phyloP scores from a whole-genome alignment of 2,113 vertebrate genomes.

The Gadus chalcogrammus region DNA sequence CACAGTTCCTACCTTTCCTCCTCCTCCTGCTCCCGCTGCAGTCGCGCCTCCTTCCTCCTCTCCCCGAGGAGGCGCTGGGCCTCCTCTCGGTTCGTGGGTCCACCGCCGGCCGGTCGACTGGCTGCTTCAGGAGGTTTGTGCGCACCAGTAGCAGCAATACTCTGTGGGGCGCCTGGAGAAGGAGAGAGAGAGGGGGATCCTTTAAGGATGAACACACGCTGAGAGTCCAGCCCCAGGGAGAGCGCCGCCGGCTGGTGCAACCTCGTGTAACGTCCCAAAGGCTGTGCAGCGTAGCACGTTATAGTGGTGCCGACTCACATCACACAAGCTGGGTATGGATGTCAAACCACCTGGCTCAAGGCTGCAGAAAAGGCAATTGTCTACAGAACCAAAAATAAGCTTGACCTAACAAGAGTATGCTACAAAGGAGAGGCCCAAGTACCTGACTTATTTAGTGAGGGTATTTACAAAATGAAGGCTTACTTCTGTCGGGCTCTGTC shows the following conservation, averaged over 20 bases:
- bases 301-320: too few species aligned
- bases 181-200: not conserved
- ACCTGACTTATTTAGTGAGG: not conserved
- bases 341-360: too few species aligned
- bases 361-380: too few species aligned
- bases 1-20: conserved; percentile 75
- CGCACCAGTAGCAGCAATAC: conserved; percentile 14
- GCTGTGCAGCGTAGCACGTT: too few species aligned
- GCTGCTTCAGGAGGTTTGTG: conserved; percentile 31
- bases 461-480: conserved; percentile 6
- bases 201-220: too few species aligned
- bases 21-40: conserved; percentile 85
- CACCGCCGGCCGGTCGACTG: conserved; percentile 69
- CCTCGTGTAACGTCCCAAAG: too few species aligned
- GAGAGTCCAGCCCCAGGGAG: too few species aligned
- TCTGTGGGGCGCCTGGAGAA: conserved; percentile 25
- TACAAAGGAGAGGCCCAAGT: not conserved
- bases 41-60: conserved; percentile 86
- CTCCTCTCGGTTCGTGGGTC: conserved; percentile 85
- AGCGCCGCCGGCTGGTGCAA: too few species aligned
- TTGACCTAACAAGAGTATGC: not conserved
- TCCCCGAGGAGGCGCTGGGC: conserved; percentile 85
- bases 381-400: too few species aligned
- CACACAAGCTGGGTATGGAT: too few species aligned
- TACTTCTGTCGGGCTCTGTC: conserved; percentile 38